Evolutionary conservation across 2,888 invertebrate genomes (phyloP).

Genomic region (Rugalucina vietnamica): DNA sequence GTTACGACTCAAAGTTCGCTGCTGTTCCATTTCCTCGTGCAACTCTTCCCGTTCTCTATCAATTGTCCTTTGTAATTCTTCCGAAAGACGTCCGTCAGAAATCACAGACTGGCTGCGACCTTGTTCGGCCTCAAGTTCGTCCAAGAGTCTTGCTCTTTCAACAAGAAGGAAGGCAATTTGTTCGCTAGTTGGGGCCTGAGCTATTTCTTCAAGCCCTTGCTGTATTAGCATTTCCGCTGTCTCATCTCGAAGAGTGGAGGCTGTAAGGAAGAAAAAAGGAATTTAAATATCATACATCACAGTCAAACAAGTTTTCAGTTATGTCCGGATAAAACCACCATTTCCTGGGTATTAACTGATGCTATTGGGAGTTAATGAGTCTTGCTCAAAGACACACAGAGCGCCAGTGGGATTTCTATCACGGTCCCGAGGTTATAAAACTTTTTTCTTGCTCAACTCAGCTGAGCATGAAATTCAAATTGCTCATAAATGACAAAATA

Average conservation of each 20-base stretch:
- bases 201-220: slow-evolving; percentile 84
- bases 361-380: too few relatives aligned
- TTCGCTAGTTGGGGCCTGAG: slow-evolving; percentile 83
- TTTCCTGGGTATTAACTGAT: too few relatives aligned
- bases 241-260: slow-evolving; percentile 73
- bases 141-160: slow-evolving; percentile 84
- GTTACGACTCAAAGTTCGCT: slow-evolving; percentile 72
- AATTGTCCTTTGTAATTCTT: slow-evolving; percentile 77
- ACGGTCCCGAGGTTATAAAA: too few relatives aligned
- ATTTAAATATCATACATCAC: too few relatives aligned
- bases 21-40: slow-evolving; percentile 84
- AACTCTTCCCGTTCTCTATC: slow-evolving; percentile 81
- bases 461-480: too few relatives aligned
- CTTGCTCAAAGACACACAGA: too few relatives aligned
- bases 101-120: slow-evolving; percentile 54
- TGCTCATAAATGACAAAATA: too few relatives aligned
- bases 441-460: too few relatives aligned
- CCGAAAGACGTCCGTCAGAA: slow-evolving; percentile 64
- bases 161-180: slow-evolving; percentile 85
- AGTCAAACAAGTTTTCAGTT: too few relatives aligned
- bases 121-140: slow-evolving; percentile 83
- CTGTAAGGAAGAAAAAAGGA: too few relatives aligned
- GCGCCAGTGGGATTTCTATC: too few relatives aligned
- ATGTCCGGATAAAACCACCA: too few relatives aligned
- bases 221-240: slow-evolving; percentile 83